phyloP scores from a whole-genome alignment of 37 sponge, comb jelly and placozoan species.

The Ephydatia muelleri region DNA sequence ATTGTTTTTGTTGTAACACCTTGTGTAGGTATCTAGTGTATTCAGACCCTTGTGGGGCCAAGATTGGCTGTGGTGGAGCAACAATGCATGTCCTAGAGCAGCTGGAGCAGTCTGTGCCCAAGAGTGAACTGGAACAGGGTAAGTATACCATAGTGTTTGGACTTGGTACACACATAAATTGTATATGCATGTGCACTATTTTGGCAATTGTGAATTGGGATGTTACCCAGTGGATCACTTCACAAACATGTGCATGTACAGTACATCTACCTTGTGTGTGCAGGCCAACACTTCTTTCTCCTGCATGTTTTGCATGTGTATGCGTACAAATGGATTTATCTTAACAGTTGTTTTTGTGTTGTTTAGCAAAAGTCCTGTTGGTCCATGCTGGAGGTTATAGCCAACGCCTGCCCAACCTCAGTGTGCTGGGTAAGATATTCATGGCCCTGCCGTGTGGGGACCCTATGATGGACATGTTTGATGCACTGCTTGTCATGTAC shows the following conservation, averaged over 20 bases:
- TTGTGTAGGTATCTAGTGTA: slow-evolving; percentile 60
- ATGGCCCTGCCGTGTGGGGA: slow-evolving; percentile 64
- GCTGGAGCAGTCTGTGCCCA: slow-evolving; percentile 19
- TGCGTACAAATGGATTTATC: no score
- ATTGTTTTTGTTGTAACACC: background rate
- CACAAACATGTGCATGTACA: background rate
- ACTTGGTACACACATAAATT: background rate
- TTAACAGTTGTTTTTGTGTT: background rate
- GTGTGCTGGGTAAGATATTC: slow-evolving; percentile 78
- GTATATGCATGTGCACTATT: slow-evolving; percentile 4
- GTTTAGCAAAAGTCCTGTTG: slow-evolving; percentile 61
- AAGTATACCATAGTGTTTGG: background rate
- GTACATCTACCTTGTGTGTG: no score
- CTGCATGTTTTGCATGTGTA: no score
- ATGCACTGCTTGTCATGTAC: slow-evolving; percentile 57
- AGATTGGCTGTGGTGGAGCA: slow-evolving; percentile 84
- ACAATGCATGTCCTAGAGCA: slow-evolving; percentile 62
- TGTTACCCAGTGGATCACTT: no score
- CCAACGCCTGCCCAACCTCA: slow-evolving; percentile 75
- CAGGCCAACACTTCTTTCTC: no score
- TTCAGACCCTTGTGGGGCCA: slow-evolving; percentile 73
- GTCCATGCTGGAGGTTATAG: slow-evolving; percentile 88
- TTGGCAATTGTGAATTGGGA: no score
- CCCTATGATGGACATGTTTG: slow-evolving; percentile 70
- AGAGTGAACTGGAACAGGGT: slow-evolving; percentile 44